A percentile compares a stretch with the other conserved stretches of the same genome.
phyloP scores from a whole-genome alignment of 2,113 vertebrate species.

The Cryptomyrus ogoouensis region DNA sequence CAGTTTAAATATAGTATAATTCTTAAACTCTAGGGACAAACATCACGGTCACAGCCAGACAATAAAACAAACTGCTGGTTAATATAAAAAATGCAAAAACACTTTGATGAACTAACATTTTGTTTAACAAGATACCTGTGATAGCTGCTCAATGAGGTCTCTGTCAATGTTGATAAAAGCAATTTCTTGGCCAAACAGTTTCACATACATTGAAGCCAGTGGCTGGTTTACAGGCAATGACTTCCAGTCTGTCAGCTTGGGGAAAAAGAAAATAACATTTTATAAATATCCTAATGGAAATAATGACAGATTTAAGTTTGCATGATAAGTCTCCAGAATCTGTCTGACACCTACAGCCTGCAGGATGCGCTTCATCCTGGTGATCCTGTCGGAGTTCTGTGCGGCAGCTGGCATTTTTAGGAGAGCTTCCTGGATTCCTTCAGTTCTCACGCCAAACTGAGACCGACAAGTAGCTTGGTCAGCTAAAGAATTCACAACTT shows the following conservation, averaged over 20 bases:
- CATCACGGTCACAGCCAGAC: background rate
- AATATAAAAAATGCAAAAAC: background rate
- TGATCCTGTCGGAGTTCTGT: conserved; percentile 57
- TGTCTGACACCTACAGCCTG: conserved; percentile 54
- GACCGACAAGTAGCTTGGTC: background rate
- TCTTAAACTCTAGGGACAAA: background rate
- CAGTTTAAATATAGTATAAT: background rate
- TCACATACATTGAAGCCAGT: conserved; percentile 60
- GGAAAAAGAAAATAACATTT: conserved; percentile 13
- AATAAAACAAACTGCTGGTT: background rate
- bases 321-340: background rate
- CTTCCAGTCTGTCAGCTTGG: conserved; percentile 64
- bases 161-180: conserved; percentile 60
- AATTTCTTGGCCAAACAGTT: conserved; percentile 70
- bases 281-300: background rate
- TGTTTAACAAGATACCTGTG: conserved; percentile 51
- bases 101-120: background rate
- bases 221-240: conserved; percentile 48
- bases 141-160: conserved; percentile 49
- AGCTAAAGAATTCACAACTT: background rate
- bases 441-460: conserved; percentile 64
- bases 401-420: conserved; percentile 49
- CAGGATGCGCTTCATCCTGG: conserved; percentile 67
- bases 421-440: conserved; percentile 69
- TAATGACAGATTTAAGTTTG: background rate